These are phyloP conservation scores for Phaenicophaeus curvirostris DNA, from an alignment of 2,797 vertebrate species.

Conservation along the genomic window DNA sequence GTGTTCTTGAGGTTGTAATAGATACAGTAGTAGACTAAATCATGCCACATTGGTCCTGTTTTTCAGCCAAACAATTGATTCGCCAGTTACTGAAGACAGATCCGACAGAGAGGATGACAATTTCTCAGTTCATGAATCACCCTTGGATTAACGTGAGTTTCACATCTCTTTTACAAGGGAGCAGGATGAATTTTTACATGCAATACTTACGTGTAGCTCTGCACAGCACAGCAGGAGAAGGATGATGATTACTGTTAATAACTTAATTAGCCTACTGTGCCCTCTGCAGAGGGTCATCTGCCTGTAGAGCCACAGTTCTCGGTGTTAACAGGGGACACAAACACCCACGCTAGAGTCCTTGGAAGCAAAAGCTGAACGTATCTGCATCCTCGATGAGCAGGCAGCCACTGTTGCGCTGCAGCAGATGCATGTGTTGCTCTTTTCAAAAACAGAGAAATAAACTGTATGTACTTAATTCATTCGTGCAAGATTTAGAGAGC, in stretches of 20 bases:
- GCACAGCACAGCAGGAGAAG: background rate
- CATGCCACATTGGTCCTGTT: background rate
- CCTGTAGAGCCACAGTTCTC: background rate
- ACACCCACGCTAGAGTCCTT: background rate
- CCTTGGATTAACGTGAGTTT: constrained; percentile 94
- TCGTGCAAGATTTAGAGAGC: constrained; percentile 44
- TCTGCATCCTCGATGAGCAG: constrained; percentile 14
- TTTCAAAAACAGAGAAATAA: constrained; percentile 63
- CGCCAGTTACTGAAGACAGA: constrained; percentile 94
- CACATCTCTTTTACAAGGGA: background rate
- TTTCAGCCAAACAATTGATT: constrained; percentile 92
- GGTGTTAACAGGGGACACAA: constrained; percentile 11
- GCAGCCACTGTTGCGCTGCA: constrained; percentile 49
- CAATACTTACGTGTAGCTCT: background rate
- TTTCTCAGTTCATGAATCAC: constrained; percentile 95
- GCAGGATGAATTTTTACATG: background rate
- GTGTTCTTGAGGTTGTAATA: background rate
- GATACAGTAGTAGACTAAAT: background rate
- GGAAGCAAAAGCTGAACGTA: background rate
- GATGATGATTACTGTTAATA: background rate
- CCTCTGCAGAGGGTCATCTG: background rate
- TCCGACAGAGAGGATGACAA: constrained; percentile 94
- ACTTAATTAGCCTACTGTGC: constrained; percentile 4
- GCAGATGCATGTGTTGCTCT: constrained; percentile 49
- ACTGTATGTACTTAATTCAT: constrained; percentile 61